These are phyloP conservation scores for Alviniconcha marisindica DNA, from an alignment of 1,140 invertebrate genomes.

Conservation along the genomic window DNA sequence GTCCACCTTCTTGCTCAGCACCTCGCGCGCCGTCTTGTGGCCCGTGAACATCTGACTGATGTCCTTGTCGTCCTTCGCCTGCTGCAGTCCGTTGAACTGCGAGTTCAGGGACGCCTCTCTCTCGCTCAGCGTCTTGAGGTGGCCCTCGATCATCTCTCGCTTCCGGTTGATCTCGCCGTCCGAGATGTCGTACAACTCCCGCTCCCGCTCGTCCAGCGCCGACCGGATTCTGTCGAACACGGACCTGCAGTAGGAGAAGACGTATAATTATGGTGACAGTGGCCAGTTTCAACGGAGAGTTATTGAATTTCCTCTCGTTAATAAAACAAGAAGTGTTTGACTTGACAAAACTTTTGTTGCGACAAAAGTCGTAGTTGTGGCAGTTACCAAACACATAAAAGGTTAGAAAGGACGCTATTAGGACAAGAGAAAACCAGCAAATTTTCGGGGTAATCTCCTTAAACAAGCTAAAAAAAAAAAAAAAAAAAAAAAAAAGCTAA, in stretches of 20 bases:
- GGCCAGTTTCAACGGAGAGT: no score
- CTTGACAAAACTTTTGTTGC: no score
- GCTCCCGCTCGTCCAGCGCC: constrained; percentile 64
- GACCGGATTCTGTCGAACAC: constrained; percentile 68
- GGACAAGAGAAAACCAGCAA: no score
- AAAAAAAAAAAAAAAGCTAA: no score
- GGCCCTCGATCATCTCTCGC: constrained; percentile 58
- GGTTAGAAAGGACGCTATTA: no score
- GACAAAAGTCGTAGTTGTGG: no score
- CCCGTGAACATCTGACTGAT: constrained; percentile 67
- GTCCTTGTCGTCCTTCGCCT: constrained; percentile 64
- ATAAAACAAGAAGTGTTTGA: no score
- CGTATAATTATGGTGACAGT: no score
- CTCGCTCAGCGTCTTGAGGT: constrained; percentile 54
- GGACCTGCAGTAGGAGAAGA: constrained; percentile 31
- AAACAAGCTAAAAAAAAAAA: no score
- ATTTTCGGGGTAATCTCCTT: no score
- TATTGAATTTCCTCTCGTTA: no score
- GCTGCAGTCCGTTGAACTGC: constrained; percentile 57
- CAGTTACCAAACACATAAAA: no score
- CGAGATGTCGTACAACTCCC: constrained; percentile 63
- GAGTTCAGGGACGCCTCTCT: constrained; percentile 58
- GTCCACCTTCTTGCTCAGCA: constrained; percentile 56
- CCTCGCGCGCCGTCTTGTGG: constrained; percentile 64
- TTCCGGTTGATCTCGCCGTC: constrained; percentile 68